A percentile compares a stretch with the other conserved stretches of the same genome.
phyloP scores from a whole-genome alignment of 2,888 invertebrate genomes.

The Oligia latruncula region DNA sequence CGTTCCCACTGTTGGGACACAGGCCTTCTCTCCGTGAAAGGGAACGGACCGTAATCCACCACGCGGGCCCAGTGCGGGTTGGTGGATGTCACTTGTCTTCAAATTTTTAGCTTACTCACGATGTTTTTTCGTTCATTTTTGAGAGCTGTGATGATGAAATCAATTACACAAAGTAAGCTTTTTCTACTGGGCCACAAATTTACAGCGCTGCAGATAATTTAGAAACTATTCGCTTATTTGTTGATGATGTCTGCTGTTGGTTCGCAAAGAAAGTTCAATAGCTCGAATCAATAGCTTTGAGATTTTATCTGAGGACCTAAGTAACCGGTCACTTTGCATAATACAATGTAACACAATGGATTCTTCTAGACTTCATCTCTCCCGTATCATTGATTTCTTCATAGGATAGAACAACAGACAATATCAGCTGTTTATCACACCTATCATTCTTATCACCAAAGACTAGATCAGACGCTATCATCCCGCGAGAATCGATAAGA shows the following conservation, averaged over 20 bases:
- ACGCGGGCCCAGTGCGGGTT: too few species aligned
- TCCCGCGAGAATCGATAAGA: constrained; percentile 32
- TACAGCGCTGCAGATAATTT: not conserved
- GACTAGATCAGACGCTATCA: constrained; percentile 44
- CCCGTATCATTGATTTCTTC: constrained; percentile 21
- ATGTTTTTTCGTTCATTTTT: too few species aligned
- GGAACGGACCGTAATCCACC: too few species aligned
- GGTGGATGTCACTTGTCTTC: too few species aligned
- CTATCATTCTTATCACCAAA: constrained; percentile 33
- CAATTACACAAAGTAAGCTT: too few species aligned
- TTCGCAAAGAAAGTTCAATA: not conserved
- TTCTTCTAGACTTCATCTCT: constrained; percentile 23
- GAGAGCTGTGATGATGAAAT: too few species aligned
- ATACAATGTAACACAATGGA: constrained; percentile 13
- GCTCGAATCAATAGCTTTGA: not conserved
- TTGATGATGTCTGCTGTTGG: not conserved
- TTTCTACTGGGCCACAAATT: too few species aligned
- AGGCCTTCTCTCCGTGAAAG: too few species aligned
- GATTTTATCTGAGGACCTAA: not conserved
- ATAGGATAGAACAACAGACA: constrained; percentile 14
- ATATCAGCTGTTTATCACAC: constrained; percentile 47
- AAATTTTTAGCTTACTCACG: too few species aligned
- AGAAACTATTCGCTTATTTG: not conserved
- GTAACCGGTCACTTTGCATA: not conserved
- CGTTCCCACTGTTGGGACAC: too few species aligned